Evolutionary conservation across 2,888 invertebrate species (phyloP).

Genomic region (Limnephilus marmoratus): DNA sequence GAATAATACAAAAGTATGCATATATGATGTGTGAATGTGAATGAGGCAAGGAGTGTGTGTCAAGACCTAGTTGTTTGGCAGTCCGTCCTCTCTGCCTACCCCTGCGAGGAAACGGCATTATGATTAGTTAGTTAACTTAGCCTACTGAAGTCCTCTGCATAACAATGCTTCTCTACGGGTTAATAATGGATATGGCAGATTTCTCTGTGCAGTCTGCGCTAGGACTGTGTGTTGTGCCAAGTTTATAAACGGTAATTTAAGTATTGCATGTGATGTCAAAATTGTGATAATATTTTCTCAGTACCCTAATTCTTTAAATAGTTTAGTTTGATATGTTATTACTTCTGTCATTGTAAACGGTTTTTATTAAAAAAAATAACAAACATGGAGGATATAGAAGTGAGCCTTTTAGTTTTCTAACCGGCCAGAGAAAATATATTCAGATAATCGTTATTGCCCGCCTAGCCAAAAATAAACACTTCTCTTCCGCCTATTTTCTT

Average conservation of each 20-base stretch:
- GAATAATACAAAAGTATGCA: too few relatives aligned
- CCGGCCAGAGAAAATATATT: neutral
- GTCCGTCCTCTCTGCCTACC: too few relatives aligned
- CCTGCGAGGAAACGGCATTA: too few relatives aligned
- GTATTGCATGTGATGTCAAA: slow-evolving; percentile 58
- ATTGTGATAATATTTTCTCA: slow-evolving; percentile 58
- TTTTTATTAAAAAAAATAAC: neutral
- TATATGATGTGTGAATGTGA: too few relatives aligned
- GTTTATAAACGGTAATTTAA: slow-evolving; percentile 51
- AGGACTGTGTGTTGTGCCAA: slow-evolving; percentile 57
- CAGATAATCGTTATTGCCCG: neutral
- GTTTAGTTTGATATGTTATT: slow-evolving; percentile 19
- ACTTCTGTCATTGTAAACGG: slow-evolving; percentile 18
- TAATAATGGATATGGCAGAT: neutral
- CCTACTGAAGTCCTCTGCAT: neutral
- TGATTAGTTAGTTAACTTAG: too few relatives aligned
- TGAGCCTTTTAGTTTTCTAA: neutral
- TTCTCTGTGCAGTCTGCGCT: slow-evolving; percentile 29
- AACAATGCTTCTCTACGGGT: neutral
- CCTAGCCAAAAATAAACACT: neutral
- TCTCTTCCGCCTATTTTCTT: neutral
- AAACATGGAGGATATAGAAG: neutral
- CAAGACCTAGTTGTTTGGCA: too few relatives aligned
- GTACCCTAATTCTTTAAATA: slow-evolving; percentile 33
- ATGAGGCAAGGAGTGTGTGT: too few relatives aligned